These are phyloP conservation scores for Pluvialis apricaria DNA, from an alignment of 2,113 vertebrate species.

Conservation along the genomic window DNA sequence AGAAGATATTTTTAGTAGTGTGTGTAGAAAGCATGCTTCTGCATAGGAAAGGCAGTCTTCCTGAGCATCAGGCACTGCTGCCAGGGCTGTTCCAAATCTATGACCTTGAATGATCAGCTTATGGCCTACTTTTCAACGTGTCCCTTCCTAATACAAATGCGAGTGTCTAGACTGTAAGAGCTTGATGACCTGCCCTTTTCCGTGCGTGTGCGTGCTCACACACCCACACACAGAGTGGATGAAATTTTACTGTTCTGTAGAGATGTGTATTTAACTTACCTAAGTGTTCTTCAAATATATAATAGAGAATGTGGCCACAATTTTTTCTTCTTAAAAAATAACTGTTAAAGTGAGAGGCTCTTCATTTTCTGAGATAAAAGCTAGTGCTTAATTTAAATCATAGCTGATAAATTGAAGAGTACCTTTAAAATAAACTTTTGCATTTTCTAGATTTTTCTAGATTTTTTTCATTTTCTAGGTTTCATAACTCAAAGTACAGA, in stretches of 20 bases:
- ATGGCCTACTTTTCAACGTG: neutral
- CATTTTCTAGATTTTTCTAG: too few relatives aligned
- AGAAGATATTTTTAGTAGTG: neutral
- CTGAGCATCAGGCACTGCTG: neutral
- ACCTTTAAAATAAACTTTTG: neutral
- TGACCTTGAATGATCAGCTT: constrained; percentile 17
- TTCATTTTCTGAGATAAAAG: neutral
- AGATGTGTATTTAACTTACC: neutral
- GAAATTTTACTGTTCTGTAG: neutral
- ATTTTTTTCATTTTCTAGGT: neutral
- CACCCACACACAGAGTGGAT: neutral
- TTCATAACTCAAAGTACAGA: neutral
- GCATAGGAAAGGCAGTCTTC: neutral
- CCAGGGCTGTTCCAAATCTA: neutral
- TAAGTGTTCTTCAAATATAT: neutral
- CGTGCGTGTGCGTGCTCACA: fast-evolving
- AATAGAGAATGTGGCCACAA: neutral
- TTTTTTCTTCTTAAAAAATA: neutral
- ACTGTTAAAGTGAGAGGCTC: neutral
- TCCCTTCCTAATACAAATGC: neutral
- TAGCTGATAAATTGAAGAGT: neutral
- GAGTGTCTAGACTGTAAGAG: neutral
- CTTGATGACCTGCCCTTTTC: neutral
- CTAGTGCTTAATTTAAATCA: neutral
- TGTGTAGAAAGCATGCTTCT: neutral